A percentile compares a stretch with the other conserved stretches of the same genome.
These are phyloP conservation scores for Cherax destructor DNA, from an alignment of 1,140 invertebrate genomes.

Conservation along the genomic window DNA sequence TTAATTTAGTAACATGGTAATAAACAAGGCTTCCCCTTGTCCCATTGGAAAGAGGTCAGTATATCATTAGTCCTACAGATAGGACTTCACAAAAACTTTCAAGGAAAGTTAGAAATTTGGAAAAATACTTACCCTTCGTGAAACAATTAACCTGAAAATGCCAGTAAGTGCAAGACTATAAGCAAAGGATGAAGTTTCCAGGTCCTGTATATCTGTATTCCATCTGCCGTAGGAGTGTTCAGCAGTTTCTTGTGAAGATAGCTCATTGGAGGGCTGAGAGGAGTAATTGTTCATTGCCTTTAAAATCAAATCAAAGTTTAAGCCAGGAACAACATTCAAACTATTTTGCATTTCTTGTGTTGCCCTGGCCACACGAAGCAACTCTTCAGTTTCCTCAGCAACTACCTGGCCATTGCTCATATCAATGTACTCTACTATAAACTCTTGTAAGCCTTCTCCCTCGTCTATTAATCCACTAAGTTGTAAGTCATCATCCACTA, in stretches of 20 bases:
- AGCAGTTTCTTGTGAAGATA: background rate
- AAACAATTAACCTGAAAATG: background rate
- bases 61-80: no score
- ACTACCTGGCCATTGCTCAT: background rate
- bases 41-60: no score
- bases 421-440: constrained; percentile 20
- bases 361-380: background rate
- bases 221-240: background rate
- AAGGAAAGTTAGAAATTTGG: no score
- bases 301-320: no score
- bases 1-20: no score
- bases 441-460: background rate
- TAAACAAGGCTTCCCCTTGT: no score
- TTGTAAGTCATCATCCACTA: background rate
- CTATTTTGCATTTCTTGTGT: background rate
- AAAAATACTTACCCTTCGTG: background rate
- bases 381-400: background rate
- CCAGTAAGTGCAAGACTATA: constrained; percentile 8
- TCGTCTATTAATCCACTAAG: background rate
- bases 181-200: background rate
- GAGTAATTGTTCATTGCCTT: background rate
- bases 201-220: background rate
- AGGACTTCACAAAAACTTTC: no score
- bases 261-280: background rate
- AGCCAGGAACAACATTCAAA: background rate